These are phyloP conservation scores for Marmota flaviventris DNA, from an alignment of 2,113 vertebrate genomes.

Conservation along the genomic window DNA sequence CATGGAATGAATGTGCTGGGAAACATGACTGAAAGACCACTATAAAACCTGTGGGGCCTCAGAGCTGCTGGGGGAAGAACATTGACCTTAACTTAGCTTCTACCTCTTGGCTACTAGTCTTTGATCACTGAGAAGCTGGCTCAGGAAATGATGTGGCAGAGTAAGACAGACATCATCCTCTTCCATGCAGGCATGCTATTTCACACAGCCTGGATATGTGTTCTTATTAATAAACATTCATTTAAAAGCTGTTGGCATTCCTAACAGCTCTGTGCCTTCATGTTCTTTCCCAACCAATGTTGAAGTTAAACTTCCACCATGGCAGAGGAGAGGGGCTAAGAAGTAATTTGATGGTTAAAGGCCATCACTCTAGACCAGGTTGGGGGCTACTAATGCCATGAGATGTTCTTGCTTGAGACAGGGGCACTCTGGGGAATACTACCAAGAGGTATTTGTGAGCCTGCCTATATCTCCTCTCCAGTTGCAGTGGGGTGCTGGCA, in stretches of 20 bases:
- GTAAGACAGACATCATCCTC: not conserved
- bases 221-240: not conserved
- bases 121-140: not conserved
- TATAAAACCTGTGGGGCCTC: not conserved
- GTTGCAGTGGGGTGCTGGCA: no score
- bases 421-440: not conserved
- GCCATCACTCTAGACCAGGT: not conserved
- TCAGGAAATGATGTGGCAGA: not conserved
- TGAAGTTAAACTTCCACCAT: not conserved
- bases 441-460: not conserved
- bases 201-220: not conserved
- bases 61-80: not conserved
- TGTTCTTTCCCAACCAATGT: not conserved
- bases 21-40: not conserved
- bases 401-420: not conserved
- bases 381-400: not conserved
- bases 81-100: not conserved
- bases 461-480: not conserved
- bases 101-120: not conserved
- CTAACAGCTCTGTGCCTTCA: not conserved
- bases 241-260: not conserved
- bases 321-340: not conserved
- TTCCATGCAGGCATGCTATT: accelerated
- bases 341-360: not conserved
- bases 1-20: not conserved